Evolutionary conservation across 2,113 vertebrate genomes (phyloP), one percentile per base, ranked within the genome.

Genomic region (Myocastor coypus): DNA sequence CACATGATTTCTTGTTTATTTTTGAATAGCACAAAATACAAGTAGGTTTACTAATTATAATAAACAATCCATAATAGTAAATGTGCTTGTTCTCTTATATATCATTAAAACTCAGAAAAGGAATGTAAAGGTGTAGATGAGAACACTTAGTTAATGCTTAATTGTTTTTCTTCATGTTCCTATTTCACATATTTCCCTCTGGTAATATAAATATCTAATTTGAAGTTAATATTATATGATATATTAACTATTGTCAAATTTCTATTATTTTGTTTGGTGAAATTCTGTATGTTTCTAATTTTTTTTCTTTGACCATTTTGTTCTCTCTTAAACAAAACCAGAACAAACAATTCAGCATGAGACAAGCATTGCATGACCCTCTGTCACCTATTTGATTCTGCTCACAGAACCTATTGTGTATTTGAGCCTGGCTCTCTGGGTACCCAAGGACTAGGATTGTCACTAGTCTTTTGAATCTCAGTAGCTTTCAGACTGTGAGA

Each of bases 401-500:
- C 10, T n/a, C 11, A 57, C 0, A 63, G 26, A 37, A 6, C 40
- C 1, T 19, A 12, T 1, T 37, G 0, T 59, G 4, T n/a, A 9
- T 4, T 55, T 64, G 6, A 66, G 37, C 19, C 10, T 42, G 50
- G 16, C 14, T 91, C 73, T 71, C 64, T 75, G 30, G 3, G 22
- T 63, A 81, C 13, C 30, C 2, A 7, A 34, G 19, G 6, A 12
- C 0, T 52, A 12, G 50, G 14, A 66, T 40, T 66, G 24, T 22
- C 69, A 84, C n/a, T 75, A 55, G 17, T 59, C 4, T 93, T 95
- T 55, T 73, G 2, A 84, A 40, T 1, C 2, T 59, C 17, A 52
- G 2, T 52, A 69, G 3, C 0, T 63, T n/a, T 1, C 8, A 9
- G 77, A 20, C 0, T 93, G 4, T 13, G 52, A 82, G 42, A 46